Percentiles rank a stretch among this genome's conserved stretches.
Evolutionary conservation across 2,113 vertebrate species (phyloP).

Genomic region (Pluvialis apricaria): DNA sequence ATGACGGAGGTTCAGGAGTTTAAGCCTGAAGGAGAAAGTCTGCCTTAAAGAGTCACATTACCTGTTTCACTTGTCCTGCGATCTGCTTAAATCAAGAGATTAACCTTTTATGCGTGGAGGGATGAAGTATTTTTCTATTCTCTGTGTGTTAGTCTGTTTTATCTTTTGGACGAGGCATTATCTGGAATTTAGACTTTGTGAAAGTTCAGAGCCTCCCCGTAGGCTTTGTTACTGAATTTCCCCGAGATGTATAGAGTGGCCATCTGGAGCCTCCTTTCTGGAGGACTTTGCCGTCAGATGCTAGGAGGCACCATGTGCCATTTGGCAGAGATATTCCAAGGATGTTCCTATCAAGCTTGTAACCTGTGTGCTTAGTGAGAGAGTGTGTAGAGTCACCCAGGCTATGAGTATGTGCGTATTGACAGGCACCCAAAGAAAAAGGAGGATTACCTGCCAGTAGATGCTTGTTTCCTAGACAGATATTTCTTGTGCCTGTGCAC

Average conservation of each 20-base stretch:
- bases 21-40: too few relatives aligned
- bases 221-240: background rate
- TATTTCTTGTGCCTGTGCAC: constrained; percentile 4
- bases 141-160: background rate
- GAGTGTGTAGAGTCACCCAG: background rate
- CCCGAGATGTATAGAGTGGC: background rate
- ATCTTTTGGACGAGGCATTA: constrained; percentile 6
- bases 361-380: background rate
- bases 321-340: background rate
- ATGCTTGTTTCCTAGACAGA: constrained; percentile 48
- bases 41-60: background rate
- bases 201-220: background rate
- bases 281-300: background rate
- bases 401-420: background rate
- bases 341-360: background rate
- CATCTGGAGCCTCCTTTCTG: background rate
- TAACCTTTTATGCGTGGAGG: background rate
- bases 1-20: background rate
- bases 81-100: constrained; percentile 34
- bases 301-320: background rate
- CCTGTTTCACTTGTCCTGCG: constrained; percentile 12
- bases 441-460: constrained; percentile 20
- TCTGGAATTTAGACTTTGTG: background rate
- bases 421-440: background rate
- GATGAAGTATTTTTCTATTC: background rate